Evolutionary conservation across 2,797 vertebrate species (phyloP), one percentile per base, ranked within the genome.

Genomic region (Pangasius krempfi): DNA sequence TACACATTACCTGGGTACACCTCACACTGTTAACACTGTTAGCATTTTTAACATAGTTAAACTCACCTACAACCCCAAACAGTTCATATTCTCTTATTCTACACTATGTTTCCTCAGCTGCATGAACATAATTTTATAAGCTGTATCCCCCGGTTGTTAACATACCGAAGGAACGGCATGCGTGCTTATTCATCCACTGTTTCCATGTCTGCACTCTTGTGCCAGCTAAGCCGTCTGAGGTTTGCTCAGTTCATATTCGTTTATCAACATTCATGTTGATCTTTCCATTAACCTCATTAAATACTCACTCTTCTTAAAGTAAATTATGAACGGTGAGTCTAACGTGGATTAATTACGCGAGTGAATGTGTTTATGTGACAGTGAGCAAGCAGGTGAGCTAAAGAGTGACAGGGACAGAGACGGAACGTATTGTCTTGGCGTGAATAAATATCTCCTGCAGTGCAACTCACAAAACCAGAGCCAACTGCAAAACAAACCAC

Each of bases 221-320:
- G 81, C 25, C 62, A 82, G 14, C 68, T 52, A 52, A 14, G 60
- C n/a, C 22, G 60, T 54, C 20, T 78, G 37, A 86, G 12, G 85
- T 89, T 89, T 85, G 50, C 52, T 72, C 52, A 37, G 84, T 58
- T 68, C 50, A 56, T 27, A 84, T 73, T 40, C 33, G 85, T 37
- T 3, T 84, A 56, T 88, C 72, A 87, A 73, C 78, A 90, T 88
- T 64, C 47, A 37, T 84, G 73, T 83, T 56, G 50, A 30, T 80
- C 47, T 80, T 86, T 81, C 70, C 87, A 85, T 87, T 72, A 78
- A 62, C 52, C 84, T 84, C 84, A 80, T 83, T 85, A 85, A 81
- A 88, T 75, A 13, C 82, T 73, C 85, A 27, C 40, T 75, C 86
- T 47, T 73, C 86, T 56, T 54, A 27, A 78, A 44, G 85, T 60